These are phyloP conservation scores for Semnornis frantzii DNA, from an alignment of 2,113 vertebrate genomes.

Conservation along the genomic window DNA sequence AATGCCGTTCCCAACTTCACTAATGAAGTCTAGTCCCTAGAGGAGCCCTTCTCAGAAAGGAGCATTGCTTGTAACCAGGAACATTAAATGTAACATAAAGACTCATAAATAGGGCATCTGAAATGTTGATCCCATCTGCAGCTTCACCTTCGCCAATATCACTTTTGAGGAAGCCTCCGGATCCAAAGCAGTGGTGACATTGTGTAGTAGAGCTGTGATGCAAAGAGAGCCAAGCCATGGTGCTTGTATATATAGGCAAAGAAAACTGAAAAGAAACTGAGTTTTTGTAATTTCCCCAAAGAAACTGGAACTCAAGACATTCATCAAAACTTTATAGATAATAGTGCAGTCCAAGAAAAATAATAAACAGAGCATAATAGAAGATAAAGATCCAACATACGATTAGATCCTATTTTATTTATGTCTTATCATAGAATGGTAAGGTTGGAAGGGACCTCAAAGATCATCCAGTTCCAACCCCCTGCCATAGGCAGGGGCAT, in stretches of 20 bases:
- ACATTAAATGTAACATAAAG: constrained; percentile 22
- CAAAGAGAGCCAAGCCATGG: background rate
- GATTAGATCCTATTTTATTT: background rate
- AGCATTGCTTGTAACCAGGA: background rate
- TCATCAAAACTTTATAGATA: background rate
- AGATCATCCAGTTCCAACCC: too few species aligned
- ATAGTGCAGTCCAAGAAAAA: background rate
- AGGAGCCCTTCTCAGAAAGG: constrained; percentile 45
- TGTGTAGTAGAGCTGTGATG: background rate
- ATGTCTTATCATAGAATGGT: background rate
- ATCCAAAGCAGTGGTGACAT: background rate
- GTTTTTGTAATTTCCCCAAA: background rate
- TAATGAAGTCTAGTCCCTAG: constrained; percentile 13
- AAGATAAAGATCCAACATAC: background rate
- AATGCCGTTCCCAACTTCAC: constrained; percentile 1
- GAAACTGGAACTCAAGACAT: background rate
- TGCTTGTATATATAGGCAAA: background rate
- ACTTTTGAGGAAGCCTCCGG: background rate
- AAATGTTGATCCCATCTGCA: background rate
- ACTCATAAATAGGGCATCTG: background rate
- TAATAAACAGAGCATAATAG: background rate
- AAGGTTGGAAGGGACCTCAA: too few species aligned
- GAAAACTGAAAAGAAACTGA: background rate
- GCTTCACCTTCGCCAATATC: background rate
- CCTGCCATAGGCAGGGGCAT: too few species aligned